A percentile compares a stretch with the other conserved stretches of the same genome.
phyloP scores from a whole-genome alignment of 2,888 invertebrate species.

The Trissonchulus sp. region DNA sequence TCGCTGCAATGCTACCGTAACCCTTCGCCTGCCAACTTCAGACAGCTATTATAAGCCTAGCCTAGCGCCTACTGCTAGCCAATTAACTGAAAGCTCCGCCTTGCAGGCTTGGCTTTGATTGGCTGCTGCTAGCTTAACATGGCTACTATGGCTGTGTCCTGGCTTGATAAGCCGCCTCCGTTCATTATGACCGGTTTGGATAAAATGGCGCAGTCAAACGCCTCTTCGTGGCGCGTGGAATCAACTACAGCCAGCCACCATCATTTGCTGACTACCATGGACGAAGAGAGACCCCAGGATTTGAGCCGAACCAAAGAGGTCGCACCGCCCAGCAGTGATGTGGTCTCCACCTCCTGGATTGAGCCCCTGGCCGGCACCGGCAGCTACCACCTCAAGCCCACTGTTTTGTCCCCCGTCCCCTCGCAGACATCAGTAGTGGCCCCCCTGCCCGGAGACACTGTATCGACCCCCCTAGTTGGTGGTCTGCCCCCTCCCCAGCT shows the following conservation, averaged over 20 bases:
- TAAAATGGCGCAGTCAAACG: not conserved
- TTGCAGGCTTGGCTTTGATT: too few relatives aligned
- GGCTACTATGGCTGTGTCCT: not conserved
- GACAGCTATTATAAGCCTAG: not conserved
- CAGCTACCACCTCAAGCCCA: not conserved
- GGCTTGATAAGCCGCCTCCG: not conserved
- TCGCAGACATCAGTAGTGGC: not conserved
- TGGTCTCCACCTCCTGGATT: not conserved
- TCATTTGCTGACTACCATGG: not conserved
- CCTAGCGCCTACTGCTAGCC: not conserved
- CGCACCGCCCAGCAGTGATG: not conserved
- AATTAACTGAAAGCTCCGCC: not conserved
- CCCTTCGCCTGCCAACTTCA: not conserved
- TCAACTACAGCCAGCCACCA: not conserved
- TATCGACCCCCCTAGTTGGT: too few relatives aligned
- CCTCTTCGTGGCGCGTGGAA: not conserved
- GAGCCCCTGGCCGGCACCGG: not conserved
- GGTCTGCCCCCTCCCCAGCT: too few relatives aligned
- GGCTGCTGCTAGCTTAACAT: too few relatives aligned
- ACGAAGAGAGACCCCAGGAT: not conserved
- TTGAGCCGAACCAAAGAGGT: not conserved
- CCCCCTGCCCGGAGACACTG: not conserved
- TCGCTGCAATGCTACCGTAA: not conserved
- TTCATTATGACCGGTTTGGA: constrained; percentile 4
- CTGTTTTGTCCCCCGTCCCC: not conserved